Evolutionary conservation across 2,888 invertebrate species (phyloP), one percentile per base, ranked within the genome.

Genomic region (Ormyrus rosae): DNA sequence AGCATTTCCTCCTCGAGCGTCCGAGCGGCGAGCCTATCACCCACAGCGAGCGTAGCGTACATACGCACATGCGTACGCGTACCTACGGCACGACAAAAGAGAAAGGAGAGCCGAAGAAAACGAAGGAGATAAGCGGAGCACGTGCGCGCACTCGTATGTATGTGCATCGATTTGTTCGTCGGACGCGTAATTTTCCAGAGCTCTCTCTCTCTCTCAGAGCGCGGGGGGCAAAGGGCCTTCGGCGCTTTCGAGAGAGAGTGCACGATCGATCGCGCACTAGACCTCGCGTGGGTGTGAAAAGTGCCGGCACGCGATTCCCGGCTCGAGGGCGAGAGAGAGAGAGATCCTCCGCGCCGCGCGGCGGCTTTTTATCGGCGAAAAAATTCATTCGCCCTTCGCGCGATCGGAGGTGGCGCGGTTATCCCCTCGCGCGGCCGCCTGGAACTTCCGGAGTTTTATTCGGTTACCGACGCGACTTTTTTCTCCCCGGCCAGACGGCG

Each of bases 61-160:
- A 75, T 53, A 60, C 45, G 53, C 34, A 53, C 34, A 13, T 7
- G 34, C 13, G 58, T 50, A 45, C 46, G 13, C 19, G 58, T 82
- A 85, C 19, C 11, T 50, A 63, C 50, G 51, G 13, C 72, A 72
- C 61, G 19, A 61, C 60, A 67, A 61, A 78, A 67, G 72, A 72
- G 78, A 78, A 67, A 72, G 68, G 68, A 58, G 67, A 74, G 58
- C n/a, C 34, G 19, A 50, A 6, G 46, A 45, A 9, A 53, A 7
- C 45, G 2, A n/a, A n/a, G 48, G 19, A 46, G 34, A 60, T 0
- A 46, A 10, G 19, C 51, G 58, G 50, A 64, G 53, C 11, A n/a
- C 34, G 13, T 10, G 61, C 45, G 65, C 5, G 65, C 72, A 55
- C 65, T 6, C 48, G 65, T 19, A 13, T 50, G 19, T 69, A 67